Evolutionary conservation across 2,888 invertebrate species (phyloP), one percentile per base, ranked within the genome.

Genomic region (Melolontha melolontha): DNA sequence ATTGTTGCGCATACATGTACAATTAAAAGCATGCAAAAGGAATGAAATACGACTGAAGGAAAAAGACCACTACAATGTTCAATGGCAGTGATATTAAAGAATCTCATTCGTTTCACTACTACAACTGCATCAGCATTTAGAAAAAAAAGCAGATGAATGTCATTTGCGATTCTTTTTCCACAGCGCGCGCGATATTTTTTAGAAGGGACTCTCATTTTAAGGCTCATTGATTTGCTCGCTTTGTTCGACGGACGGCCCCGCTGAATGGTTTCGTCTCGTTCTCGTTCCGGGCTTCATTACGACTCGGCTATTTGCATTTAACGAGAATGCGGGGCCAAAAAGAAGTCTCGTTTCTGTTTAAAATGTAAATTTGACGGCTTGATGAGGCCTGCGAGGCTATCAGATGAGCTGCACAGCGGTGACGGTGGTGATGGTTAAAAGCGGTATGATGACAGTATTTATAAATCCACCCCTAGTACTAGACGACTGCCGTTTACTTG

Each of bases 301-400:
- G 65, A 49, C 63, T 51, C 70, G 73, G 78, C 80, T 79, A 81
- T 81, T 81, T 80, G 81, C 81, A 81, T 81, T 80, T 79, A 79
- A 78, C 79, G 78, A 78, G 78, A 77, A 77, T 76, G 76, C 77
- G 74, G 73, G 74, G 74, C 73, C 75, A 77, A 78, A 78, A 79
- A 77, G 76, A 76, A 76, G 75, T 75, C 73, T 72, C 76, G 73
- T 75, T 76, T 76, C 76, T 77, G 76, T 77, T 78, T 77, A 77
- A 78, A 78, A 79, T 79, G 78, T 77, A 79, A 79, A 79, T 79
- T 77, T 76, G 77, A 75, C 75, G 75, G 76, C 75, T 76, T 78
- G 80, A 79, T 79, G 78, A 79, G 75, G 75, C 73, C 71, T 74
- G 76, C 62, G 51, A 51, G 75, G 75, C 78, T 77, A 77, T 76